A percentile compares a stretch with the other conserved stretches of the same genome.
phyloP scores from a whole-genome alignment of 2,797 vertebrate species.

The Luscinia megarhynchos region DNA sequence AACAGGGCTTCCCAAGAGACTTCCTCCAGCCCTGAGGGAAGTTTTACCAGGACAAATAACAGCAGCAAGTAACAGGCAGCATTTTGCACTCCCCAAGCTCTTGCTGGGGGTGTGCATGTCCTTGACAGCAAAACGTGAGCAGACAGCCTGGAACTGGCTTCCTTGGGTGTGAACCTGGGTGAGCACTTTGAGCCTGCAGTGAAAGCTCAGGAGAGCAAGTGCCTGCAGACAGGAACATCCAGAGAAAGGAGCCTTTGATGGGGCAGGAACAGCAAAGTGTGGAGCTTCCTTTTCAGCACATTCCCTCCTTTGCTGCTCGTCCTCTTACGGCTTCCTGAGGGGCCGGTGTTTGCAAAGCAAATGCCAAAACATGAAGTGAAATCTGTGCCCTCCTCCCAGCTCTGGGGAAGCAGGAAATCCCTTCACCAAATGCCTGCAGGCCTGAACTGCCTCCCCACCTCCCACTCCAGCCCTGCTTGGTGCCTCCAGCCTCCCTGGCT shows the following conservation, averaged over 20 bases:
- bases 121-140: constrained; percentile 24
- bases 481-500: not conserved
- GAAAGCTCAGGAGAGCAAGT: constrained; percentile 41
- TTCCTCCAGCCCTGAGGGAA: constrained; percentile 16
- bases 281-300: constrained; percentile 49
- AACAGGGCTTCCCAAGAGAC: constrained; percentile 51
- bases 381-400: not conserved
- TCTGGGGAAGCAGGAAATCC: not conserved
- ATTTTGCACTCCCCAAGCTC: not conserved
- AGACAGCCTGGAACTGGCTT: constrained; percentile 28
- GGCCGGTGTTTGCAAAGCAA: constrained; percentile 32
- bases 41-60: not conserved
- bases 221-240: constrained; percentile 16
- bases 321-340: constrained; percentile 50
- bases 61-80: constrained; percentile 23
- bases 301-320: constrained; percentile 30
- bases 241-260: constrained; percentile 45
- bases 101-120: constrained; percentile 13
- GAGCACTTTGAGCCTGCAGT: not conserved
- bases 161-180: constrained; percentile 10
- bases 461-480: not conserved
- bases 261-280: not conserved
- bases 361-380: constrained; percentile 4
- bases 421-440: not conserved
- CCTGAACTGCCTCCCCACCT: not conserved